Evolutionary conservation across 2,888 invertebrate genomes (phyloP).

Genomic region (Didymodactylos carnosus): DNA sequence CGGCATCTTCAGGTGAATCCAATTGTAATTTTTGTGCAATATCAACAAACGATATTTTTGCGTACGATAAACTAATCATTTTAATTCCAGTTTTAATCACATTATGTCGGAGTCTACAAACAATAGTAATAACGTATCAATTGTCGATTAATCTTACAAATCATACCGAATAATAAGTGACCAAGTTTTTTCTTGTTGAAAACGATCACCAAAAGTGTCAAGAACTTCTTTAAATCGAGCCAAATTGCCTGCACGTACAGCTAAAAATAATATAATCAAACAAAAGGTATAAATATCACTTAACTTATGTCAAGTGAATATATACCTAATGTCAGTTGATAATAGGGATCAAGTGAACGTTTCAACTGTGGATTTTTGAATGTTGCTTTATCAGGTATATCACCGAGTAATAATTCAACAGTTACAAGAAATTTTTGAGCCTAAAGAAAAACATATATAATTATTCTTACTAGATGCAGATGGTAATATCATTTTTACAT

Average conservation of each 20-base stretch:
- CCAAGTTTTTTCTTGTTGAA: slow-evolving; percentile 78
- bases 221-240: slow-evolving; percentile 78
- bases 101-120: slow-evolving; percentile 66
- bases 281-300: slow-evolving; percentile 13
- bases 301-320: slow-evolving; percentile 17
- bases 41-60: slow-evolving; percentile 77
- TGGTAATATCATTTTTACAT: slow-evolving; percentile 40
- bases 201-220: slow-evolving; percentile 69
- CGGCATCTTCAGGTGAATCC: slow-evolving; percentile 89
- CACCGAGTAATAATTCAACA: slow-evolving; percentile 77
- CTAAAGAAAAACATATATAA: slow-evolving; percentile 20
- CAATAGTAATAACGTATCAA: background rate
- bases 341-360: slow-evolving; percentile 74
- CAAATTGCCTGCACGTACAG: slow-evolving; percentile 76
- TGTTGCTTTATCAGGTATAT: slow-evolving; percentile 84
- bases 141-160: background rate
- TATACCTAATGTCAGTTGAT: slow-evolving; percentile 67
- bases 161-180: slow-evolving; percentile 54
- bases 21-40: slow-evolving; percentile 78
- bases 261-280: slow-evolving; percentile 31
- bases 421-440: slow-evolving; percentile 73
- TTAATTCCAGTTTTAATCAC: slow-evolving; percentile 95
- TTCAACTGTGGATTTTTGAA: slow-evolving; percentile 76
- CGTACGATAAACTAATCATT: slow-evolving; percentile 83
- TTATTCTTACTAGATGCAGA: background rate